phyloP scores from a whole-genome alignment of 2,113 vertebrate species.

The Danionella cerebrum region DNA sequence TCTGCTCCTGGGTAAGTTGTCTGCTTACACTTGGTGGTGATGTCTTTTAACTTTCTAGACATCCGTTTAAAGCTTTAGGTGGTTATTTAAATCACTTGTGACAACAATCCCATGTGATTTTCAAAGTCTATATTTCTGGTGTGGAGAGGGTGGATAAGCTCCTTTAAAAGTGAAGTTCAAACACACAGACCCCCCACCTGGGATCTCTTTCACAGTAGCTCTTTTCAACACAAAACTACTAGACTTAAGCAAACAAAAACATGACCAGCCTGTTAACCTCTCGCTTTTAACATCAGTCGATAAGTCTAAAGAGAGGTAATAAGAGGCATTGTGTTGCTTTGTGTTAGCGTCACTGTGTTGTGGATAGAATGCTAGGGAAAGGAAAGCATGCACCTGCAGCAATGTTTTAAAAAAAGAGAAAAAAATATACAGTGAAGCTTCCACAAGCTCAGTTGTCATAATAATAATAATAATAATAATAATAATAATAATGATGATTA shows the following conservation, averaged over 20 bases:
- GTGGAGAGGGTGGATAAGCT: conserved; percentile 3
- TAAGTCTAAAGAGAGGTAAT: conserved; percentile 20
- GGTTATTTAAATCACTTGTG: conserved; percentile 1
- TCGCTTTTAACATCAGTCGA: conserved; percentile 8
- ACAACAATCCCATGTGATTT: background rate
- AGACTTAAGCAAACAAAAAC: conserved; percentile 10
- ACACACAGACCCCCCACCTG: background rate
- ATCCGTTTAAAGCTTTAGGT: conserved; percentile 12
- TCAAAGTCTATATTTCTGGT: background rate
- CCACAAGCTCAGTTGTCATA: too few species aligned
- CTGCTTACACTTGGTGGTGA: background rate
- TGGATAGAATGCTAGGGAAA: background rate
- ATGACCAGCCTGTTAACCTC: conserved; percentile 16
- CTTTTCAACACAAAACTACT: conserved; percentile 17
- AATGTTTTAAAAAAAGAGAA: background rate
- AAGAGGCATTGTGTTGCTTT: conserved; percentile 18
- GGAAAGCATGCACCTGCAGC: background rate
- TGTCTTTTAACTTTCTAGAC: background rate
- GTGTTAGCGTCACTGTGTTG: background rate
- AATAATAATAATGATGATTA: too few species aligned
- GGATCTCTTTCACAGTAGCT: conserved; percentile 26
- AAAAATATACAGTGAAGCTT: too few species aligned
- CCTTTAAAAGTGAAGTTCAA: conserved; percentile 33
- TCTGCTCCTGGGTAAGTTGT: conserved; percentile 59
- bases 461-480: too few species aligned